Evolutionary conservation across 1,140 invertebrate species (phyloP).

Genomic region (Apis dorsata): DNA sequence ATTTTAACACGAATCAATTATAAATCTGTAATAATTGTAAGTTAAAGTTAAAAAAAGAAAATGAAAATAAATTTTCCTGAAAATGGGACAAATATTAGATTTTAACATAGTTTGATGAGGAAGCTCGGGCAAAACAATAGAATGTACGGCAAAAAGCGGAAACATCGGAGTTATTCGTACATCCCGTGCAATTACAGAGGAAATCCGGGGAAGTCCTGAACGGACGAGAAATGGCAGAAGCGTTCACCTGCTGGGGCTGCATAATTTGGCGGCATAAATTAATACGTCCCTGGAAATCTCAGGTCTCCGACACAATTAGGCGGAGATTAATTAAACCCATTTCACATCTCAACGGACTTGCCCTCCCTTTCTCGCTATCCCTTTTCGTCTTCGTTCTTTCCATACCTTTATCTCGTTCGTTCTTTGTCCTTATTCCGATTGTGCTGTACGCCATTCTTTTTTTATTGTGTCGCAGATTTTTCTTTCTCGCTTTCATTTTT

Average conservation of each 20-base stretch:
- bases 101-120: not conserved
- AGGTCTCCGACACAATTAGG: slow-evolving; percentile 77
- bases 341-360: slow-evolving; percentile 74
- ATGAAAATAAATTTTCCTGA: no score
- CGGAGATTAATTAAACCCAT: slow-evolving; percentile 79
- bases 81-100: no score
- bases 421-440: slow-evolving; percentile 43
- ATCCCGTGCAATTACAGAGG: slow-evolving; percentile 60
- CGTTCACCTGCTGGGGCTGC: slow-evolving; percentile 71
- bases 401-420: slow-evolving; percentile 17
- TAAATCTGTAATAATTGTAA: no score
- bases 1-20: no score
- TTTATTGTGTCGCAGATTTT: slow-evolving; percentile 4
- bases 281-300: slow-evolving; percentile 77
- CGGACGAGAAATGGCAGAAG: slow-evolving; percentile 59
- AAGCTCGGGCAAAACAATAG: not conserved
- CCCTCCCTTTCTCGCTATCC: slow-evolving; percentile 40
- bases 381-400: slow-evolving; percentile 6
- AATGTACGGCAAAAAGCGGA: not conserved
- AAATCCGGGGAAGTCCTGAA: slow-evolving; percentile 53
- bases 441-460: slow-evolving; percentile 15
- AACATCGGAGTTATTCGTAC: not conserved
- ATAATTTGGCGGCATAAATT: slow-evolving; percentile 78
- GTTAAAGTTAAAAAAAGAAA: no score
- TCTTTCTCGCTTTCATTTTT: not conserved